Percentiles rank a stretch among this genome's conserved stretches.
Evolutionary conservation across 2,888 invertebrate genomes (phyloP).

Genomic region (Caenorhabditis panamensis): DNA sequence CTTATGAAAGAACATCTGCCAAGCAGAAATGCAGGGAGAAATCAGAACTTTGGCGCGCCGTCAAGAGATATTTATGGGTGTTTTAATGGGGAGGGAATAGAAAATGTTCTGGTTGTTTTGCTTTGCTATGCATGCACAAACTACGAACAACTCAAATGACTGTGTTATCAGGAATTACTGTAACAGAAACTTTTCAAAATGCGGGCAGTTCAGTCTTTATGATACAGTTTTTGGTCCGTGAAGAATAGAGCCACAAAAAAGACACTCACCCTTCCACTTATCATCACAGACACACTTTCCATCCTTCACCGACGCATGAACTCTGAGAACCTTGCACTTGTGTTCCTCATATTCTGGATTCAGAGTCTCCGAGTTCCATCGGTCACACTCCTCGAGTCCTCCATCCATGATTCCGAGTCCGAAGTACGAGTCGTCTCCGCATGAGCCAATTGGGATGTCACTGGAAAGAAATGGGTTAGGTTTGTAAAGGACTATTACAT

Average conservation of each 20-base stretch:
- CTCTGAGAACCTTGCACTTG: conserved; percentile 76
- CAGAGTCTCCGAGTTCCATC: conserved; percentile 67
- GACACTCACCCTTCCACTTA: conserved; percentile 73
- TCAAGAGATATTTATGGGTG: not conserved
- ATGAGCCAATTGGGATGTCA: conserved; percentile 66
- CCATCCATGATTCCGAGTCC: conserved; percentile 75
- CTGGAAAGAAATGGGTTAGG: too few species aligned
- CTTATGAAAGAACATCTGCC: conserved; percentile 48
- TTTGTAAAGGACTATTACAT: too few species aligned
- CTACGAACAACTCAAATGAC: too few species aligned
- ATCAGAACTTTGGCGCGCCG: too few species aligned
- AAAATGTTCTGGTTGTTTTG: not conserved
- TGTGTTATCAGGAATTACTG: too few species aligned
- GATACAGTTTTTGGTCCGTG: too few species aligned
- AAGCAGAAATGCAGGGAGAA: too few species aligned
- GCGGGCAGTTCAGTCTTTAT: too few species aligned
- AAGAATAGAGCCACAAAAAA: not conserved
- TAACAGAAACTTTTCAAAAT: too few species aligned
- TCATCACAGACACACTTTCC: conserved; percentile 74
- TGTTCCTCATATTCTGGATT: conserved; percentile 73
- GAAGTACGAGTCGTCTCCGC: conserved; percentile 66
- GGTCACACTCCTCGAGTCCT: conserved; percentile 75
- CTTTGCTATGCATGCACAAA: too few species aligned
- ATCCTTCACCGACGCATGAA: conserved; percentile 55
- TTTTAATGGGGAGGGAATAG: not conserved